Evolutionary conservation across 2,888 invertebrate species (phyloP).

Genomic region (Bursaphelenchus okinawaensis): DNA sequence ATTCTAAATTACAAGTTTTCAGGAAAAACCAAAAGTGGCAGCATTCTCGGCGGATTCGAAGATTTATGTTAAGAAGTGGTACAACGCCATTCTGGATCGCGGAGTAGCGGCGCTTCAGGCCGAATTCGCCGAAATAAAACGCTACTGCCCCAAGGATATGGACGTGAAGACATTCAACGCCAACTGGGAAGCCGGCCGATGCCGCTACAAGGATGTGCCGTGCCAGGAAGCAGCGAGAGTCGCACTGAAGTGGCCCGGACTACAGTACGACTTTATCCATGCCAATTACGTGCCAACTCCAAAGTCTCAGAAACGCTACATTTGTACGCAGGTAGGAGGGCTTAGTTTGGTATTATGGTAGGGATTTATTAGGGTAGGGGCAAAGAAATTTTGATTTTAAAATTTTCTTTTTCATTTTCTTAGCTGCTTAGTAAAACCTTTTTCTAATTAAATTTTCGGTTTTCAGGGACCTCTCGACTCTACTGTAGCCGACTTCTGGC

Average conservation of each 20-base stretch:
- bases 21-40: no score
- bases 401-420: no score
- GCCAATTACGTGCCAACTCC: conserved; percentile 37
- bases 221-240: conserved; percentile 35
- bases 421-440: no score
- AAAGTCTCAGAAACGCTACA: conserved; percentile 36
- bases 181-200: conserved; percentile 20
- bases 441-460: no score
- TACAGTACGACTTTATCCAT: conserved; percentile 36
- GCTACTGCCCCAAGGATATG: conserved; percentile 37
- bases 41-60: no score
- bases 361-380: no score
- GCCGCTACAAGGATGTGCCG: conserved; percentile 35
- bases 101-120: conserved; percentile 26
- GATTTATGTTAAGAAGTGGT: conserved; percentile 30
- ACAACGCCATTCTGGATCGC: conserved; percentile 28
- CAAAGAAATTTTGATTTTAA: no score
- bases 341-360: no score
- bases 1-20: no score
- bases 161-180: conserved; percentile 17
- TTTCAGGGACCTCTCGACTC: conserved; percentile 13
- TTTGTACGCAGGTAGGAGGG: conserved; percentile 41
- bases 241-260: conserved; percentile 26
- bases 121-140: conserved; percentile 36
- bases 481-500: conserved; percentile 28